These are phyloP conservation scores for Cyanocitta stelleri DNA, from an alignment of 2,113 vertebrate genomes.

Conservation along the genomic window DNA sequence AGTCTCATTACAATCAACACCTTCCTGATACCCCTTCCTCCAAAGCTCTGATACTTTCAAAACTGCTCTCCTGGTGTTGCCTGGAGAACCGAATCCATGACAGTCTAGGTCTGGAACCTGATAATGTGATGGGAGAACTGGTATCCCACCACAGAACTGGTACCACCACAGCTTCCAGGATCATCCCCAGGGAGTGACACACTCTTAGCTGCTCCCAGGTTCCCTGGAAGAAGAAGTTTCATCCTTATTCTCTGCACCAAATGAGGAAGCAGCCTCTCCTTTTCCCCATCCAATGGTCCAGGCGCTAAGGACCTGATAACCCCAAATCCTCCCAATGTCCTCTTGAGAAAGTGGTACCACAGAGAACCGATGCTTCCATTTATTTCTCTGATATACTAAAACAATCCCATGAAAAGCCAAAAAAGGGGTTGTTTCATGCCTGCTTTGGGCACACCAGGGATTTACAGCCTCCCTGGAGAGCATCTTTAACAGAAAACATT, in stretches of 20 bases:
- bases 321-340: neutral
- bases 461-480: neutral
- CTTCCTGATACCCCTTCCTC: neutral
- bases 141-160: neutral
- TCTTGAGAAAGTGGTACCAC: neutral
- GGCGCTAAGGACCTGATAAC: neutral
- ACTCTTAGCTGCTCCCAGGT: neutral
- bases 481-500: neutral
- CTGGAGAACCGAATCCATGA: neutral
- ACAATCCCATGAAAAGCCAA: neutral
- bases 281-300: neutral
- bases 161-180: neutral
- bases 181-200: neutral
- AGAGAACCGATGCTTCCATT: neutral
- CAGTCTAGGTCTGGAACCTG: neutral
- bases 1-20: neutral
- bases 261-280: neutral
- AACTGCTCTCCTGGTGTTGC: neutral
- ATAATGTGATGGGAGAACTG: neutral
- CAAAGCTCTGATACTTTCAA: neutral
- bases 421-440: neutral
- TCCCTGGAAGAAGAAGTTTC: neutral
- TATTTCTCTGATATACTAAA: neutral
- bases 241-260: neutral
- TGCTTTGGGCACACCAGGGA: neutral